Base-by-base conservation (phyloP, 1,140 invertebrate genomes). In the Drosophila bocki region DNA sequence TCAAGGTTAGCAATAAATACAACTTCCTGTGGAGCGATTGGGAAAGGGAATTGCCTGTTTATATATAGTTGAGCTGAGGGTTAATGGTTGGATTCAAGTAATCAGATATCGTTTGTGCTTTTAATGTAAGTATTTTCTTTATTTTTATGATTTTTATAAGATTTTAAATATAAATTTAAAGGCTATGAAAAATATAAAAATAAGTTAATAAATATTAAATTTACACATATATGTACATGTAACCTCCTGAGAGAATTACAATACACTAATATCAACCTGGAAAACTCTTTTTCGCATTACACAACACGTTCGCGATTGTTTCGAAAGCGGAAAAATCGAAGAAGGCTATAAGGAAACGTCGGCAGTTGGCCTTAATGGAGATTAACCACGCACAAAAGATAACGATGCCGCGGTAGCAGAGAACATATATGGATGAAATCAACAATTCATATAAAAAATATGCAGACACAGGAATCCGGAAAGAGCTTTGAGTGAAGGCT, bases 391-490 rank as follows among this genome's bases (percentile, higher is more conserved):
- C 81, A 69, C 56, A 74, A 64, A 71, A 54, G 72, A 65, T 50
- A 77, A 42, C 42, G 58, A 59, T 42, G 22, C 41, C 41, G n/a
- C n/a, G 32, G 54, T 45, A 32, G 61, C 51, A 64, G n/a, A 48
- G 19, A 19, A 13, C 15, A n/a, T 59, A 26, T 39, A 65, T 48
- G 35, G 41, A 85, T 78, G 62, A 68, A 82, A 82, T 70, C 58
- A 60, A 39, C 68, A 82, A 78, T 60, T 70, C 71, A 58, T 63
- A 84, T 78, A 67, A 68, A 69, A 72, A 69, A 74, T 78, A 70
- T 82, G 78, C 78, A 67, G 39, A 41, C 50, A 22, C 75, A 79
- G 75, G 75, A 82, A 70, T 71, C 48, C 62, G 48, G 45, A 75
- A 60, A 39, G 17, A 39, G 39, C 35, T 33, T 33, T 42, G 33